Conservation (phyloP, 2,113 vertebrate species). For the Rhinopithecus roxellana region DNA sequence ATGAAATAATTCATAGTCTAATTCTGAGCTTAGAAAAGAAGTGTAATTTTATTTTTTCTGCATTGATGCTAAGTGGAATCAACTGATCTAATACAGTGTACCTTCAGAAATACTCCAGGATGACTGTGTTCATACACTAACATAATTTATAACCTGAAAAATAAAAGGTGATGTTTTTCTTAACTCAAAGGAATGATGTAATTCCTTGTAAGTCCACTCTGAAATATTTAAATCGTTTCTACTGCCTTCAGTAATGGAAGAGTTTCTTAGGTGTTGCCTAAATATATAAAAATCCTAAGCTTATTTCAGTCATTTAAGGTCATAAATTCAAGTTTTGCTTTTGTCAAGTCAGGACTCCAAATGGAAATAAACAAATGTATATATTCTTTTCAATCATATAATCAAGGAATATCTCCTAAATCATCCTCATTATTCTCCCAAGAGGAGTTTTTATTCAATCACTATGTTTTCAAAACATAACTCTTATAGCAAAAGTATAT, state of each 20-base stretch:
- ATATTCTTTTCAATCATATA: not conserved
- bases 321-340: not conserved
- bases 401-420: not conserved
- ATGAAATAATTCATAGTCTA: not conserved
- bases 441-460: not conserved
- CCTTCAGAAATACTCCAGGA: not conserved
- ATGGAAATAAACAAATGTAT: not conserved
- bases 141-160: constrained; percentile 21
- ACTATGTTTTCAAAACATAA: not conserved
- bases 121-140: not conserved
- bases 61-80: not conserved
- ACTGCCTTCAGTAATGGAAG: not conserved
- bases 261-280: not conserved
- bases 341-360: not conserved
- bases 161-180: not conserved
- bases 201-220: not conserved
- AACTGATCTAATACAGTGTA: not conserved
- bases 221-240: constrained; percentile 16
- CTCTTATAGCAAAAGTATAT: not conserved
- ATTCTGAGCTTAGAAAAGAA: not conserved
- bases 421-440: not conserved
- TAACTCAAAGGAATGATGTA: not conserved
- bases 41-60: not conserved
- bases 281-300: constrained; percentile 28
- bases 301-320: not conserved